A percentile compares a stretch with the other conserved stretches of the same genome.
Conservation (phyloP, 2,888 invertebrate genomes). For the Galerucella nymphaeae region DNA sequence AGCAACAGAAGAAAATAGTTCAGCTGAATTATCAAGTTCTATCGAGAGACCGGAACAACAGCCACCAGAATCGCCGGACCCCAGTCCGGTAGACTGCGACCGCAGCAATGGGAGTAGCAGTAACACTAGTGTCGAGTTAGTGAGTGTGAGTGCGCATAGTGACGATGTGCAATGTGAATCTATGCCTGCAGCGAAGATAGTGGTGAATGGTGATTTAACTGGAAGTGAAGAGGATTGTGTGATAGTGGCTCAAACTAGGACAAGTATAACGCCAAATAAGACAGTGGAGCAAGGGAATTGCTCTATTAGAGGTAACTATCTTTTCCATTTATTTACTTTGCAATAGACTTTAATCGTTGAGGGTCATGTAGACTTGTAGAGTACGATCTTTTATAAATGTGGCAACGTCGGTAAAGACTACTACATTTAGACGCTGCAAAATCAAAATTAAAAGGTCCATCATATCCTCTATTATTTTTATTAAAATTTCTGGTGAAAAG, state of each 20-base stretch:
- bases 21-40: constrained; percentile 17
- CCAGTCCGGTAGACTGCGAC: constrained; percentile 36
- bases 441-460: too few species aligned
- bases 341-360: neutral
- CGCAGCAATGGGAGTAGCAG: constrained; percentile 40
- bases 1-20: constrained; percentile 8
- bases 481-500: too few species aligned
- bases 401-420: too few species aligned
- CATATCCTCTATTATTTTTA: too few species aligned
- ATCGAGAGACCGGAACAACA: constrained; percentile 19
- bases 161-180: constrained; percentile 54
- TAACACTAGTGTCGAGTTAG: constrained; percentile 56
- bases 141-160: constrained; percentile 50
- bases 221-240: constrained; percentile 71
- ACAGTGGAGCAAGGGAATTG: constrained; percentile 59
- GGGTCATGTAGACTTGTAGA: too few species aligned
- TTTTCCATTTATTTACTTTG: neutral
- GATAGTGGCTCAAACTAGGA: constrained; percentile 67
- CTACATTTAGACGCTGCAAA: too few species aligned
- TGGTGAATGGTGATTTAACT: constrained; percentile 59
- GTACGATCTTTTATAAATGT: too few species aligned
- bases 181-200: constrained; percentile 43
- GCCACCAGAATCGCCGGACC: constrained; percentile 36
- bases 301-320: constrained; percentile 59
- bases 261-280: constrained; percentile 66